phyloP scores from a whole-genome alignment of 2,113 vertebrate species.

The Zeus faber region DNA sequence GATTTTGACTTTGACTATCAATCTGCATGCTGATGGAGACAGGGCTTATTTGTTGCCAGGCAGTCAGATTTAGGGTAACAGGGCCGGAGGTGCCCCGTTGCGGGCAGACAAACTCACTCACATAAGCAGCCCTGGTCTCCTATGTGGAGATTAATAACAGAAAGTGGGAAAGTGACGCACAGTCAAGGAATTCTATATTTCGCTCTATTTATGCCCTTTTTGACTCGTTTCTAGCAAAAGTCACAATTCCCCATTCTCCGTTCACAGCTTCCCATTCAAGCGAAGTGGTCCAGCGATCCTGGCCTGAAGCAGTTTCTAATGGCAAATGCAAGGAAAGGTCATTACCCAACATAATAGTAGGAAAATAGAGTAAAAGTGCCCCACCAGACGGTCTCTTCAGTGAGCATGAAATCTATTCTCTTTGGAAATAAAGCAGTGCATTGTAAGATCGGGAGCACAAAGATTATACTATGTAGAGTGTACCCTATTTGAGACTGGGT shows the following conservation, averaged over 20 bases:
- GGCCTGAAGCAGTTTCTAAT: constrained; percentile 8
- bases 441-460: constrained; percentile 24
- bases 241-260: background rate
- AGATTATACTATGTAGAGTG: constrained; percentile 19
- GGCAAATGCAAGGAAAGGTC: constrained; percentile 22
- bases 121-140: constrained; percentile 31
- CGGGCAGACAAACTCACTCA: background rate
- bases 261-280: constrained; percentile 16
- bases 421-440: constrained; percentile 23
- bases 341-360: constrained; percentile 5
- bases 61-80: background rate
- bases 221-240: background rate
- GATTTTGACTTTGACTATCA: background rate
- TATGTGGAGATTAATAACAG: constrained; percentile 29
- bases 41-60: constrained; percentile 1
- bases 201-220: background rate
- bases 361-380: constrained; percentile 27
- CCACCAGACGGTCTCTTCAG: constrained; percentile 5
- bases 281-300: constrained; percentile 15
- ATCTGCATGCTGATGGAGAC: constrained; percentile 4
- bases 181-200: background rate
- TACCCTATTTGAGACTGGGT: constrained; percentile 18
- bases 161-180: background rate
- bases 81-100: background rate
- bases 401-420: constrained; percentile 11